phyloP scores from a whole-genome alignment of 2,888 invertebrate species.

The Pseudococcus viburni region DNA sequence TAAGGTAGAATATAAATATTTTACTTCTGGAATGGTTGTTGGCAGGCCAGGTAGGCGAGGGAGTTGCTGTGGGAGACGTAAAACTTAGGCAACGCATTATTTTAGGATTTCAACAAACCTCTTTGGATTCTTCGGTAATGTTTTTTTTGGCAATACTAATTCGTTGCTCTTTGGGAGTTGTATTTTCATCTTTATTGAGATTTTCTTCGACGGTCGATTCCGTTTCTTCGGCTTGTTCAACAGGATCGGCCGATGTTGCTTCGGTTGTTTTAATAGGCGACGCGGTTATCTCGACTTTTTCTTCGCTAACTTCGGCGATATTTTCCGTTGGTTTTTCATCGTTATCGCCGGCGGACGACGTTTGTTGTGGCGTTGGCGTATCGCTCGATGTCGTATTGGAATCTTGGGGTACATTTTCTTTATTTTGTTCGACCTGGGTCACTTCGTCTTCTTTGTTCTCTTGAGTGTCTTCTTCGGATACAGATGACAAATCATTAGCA shows the following conservation, averaged over 20 bases:
- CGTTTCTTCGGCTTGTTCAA: not conserved
- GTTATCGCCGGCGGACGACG: not conserved
- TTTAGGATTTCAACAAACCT: conserved; percentile 64
- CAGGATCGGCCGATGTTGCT: not conserved
- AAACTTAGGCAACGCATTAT: conserved; percentile 52
- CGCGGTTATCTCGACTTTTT: conserved; percentile 39
- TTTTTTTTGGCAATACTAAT: conserved; percentile 60
- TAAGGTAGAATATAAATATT: conserved; percentile 37
- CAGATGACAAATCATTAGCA: conserved; percentile 54
- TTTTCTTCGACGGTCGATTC: conserved; percentile 21
- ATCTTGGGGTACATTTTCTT: conserved; percentile 4
- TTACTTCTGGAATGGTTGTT: conserved; percentile 44
- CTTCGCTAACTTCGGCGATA: conserved; percentile 31
- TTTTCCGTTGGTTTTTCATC: not conserved
- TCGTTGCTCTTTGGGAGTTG: conserved; percentile 64
- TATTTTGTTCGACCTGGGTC: conserved; percentile 18
- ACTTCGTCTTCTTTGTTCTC: conserved; percentile 57
- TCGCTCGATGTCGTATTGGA: not conserved
- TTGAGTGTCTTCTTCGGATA: conserved; percentile 49
- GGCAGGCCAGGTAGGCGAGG: not conserved
- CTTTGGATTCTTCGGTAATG: conserved; percentile 64
- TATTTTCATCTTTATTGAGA: conserved; percentile 17
- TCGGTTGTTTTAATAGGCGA: conserved; percentile 9
- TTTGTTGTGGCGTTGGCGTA: not conserved
- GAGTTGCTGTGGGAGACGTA: conserved; percentile 20